Evolutionary conservation across 2,888 invertebrate species (phyloP).

Genomic region (Campoplex capitator): DNA sequence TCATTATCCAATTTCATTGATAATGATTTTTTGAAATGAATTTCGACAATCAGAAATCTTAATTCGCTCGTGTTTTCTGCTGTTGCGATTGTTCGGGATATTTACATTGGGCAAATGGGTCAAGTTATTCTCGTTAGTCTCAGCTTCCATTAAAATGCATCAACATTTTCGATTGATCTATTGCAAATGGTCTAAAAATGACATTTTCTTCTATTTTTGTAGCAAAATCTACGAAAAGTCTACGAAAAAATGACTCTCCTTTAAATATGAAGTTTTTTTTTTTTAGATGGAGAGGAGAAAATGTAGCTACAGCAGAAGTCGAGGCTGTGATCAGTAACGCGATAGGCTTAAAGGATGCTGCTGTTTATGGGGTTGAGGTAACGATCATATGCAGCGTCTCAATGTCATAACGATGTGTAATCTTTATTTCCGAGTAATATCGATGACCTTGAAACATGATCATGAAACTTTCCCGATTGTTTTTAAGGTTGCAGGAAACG

Average conservation of each 20-base stretch:
- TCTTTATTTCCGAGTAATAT: background rate
- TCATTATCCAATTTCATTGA: background rate
- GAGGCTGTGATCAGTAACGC: constrained; percentile 94
- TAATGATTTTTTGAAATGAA: constrained; percentile 1
- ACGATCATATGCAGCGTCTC: background rate
- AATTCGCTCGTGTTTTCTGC: background rate
- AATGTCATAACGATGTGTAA: background rate
- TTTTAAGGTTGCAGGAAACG: constrained; percentile 90
- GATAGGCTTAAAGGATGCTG: constrained; percentile 90
- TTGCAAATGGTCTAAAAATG: background rate
- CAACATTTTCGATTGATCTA: background rate
- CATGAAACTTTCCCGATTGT: background rate
- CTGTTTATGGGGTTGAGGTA: constrained; percentile 97
- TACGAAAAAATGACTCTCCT: background rate
- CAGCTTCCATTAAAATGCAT: background rate
- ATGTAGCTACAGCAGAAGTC: constrained; percentile 98
- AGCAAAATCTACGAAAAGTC: background rate
- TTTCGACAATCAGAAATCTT: background rate
- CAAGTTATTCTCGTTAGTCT: too few relatives aligned
- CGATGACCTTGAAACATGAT: background rate
- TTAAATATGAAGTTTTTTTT: background rate
- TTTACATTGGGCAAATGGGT: too few relatives aligned
- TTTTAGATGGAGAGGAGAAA: constrained; percentile 96
- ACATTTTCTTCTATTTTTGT: background rate
- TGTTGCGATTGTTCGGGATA: background rate